Evolutionary conservation across 2,113 vertebrate species (phyloP).

Genomic region (Microcebus jonahi): DNA sequence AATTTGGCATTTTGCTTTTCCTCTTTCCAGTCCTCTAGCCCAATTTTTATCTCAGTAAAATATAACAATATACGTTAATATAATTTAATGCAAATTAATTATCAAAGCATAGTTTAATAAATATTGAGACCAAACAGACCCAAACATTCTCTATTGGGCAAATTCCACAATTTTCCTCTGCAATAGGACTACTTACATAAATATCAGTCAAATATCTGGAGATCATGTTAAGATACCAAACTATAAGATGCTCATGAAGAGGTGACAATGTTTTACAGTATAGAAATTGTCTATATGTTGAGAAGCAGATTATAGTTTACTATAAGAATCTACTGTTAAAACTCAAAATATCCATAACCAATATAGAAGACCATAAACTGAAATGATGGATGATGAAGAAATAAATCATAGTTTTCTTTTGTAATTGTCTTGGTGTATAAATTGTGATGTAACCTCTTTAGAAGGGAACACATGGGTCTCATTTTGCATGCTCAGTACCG

Average conservation of each 20-base stretch:
- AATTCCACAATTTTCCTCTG: background rate
- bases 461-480: background rate
- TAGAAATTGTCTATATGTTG: background rate
- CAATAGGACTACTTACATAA: background rate
- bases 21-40: background rate
- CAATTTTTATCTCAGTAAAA: background rate
- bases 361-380: background rate
- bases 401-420: background rate
- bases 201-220: background rate
- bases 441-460: background rate
- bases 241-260: background rate
- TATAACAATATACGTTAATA: background rate
- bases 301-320: background rate
- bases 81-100: slow-evolving; percentile 35
- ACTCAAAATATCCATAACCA: background rate
- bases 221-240: background rate
- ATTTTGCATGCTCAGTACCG: background rate
- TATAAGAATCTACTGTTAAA: slow-evolving; percentile 34
- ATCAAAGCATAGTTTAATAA: slow-evolving; percentile 5
- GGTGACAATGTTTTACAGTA: background rate
- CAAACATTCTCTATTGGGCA: background rate
- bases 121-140: background rate
- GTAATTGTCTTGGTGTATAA: background rate
- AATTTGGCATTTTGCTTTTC: background rate
- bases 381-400: background rate